Base-by-base conservation (phyloP, 2,797 vertebrate species). In the Helarctos malayanus region DNA sequence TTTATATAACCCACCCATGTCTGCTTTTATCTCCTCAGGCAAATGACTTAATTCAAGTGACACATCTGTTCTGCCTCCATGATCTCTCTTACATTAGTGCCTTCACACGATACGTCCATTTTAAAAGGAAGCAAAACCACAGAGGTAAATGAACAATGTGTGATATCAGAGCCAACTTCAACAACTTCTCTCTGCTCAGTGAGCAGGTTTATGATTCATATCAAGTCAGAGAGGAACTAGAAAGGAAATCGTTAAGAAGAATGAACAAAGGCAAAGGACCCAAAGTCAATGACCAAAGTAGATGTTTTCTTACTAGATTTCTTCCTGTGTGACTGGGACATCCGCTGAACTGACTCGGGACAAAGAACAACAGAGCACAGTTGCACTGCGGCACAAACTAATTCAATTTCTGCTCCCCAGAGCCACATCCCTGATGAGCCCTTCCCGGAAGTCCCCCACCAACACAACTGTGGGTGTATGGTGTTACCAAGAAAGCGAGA, bases 91-190 rank as follows among this genome's bases (percentile, higher is more conserved):
- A 88, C 3, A 19, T n/a, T 93, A 61, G 56, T n/a, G 35, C 89
- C 45, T 41, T 85, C 52, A 57, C 14, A 82, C 49, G 80, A 0
- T 61, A 59, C 68, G 14, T 73, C 47, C 32, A 35, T 93, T 78
- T 90, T 78, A 68, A 91, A 95, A 95, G n/a, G 59, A 47, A 94
- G 63, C 47, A 75, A 81, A 96, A 61, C 41, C 45, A 92, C 19
- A 75, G 19, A 61, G 15, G 82, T 45, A 83, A 59, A 88, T 27
- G 12, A 56, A 45, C 5, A 57, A 23, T 6, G 4, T 27, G 45
- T 13, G 49, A 9, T 32, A 61, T 59, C 56, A 75, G 27, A 86
- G 32, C 7, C n/a, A 83, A n/a, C 92, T 83, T 35, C 57, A 83
- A 75, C 63, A 94, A 63, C 25, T 76, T 57, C 13, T 78, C 57